Base-by-base conservation (phyloP, 2,797 vertebrate species). In the Eremophila alpestris region DNA sequence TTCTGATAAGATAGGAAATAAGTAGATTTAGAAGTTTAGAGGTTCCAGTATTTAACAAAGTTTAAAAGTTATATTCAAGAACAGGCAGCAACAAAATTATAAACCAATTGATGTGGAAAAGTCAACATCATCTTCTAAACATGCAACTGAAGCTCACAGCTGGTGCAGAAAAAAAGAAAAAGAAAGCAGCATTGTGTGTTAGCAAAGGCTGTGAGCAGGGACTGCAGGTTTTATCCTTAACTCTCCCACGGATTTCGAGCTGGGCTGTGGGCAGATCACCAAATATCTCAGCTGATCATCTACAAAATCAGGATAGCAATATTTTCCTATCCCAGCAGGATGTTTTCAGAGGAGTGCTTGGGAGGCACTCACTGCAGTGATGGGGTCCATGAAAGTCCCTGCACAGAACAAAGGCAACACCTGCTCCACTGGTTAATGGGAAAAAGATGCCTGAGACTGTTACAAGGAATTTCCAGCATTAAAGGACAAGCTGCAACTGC, bases 261-360 rank as follows among this genome's bases (percentile, higher is more conserved):
- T 59, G 0, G 0, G 62, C 87, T 83, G 73, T 49, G 87, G 94
- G 94, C 94, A 96, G 64, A 90, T 80, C 68, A 97, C 90, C 95
- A 97, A 95, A 68, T 94, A 77, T 93, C 92, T 95, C 95, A 96
- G 95, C 92, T 97, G 95, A 96, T 95, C 89, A 94, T 87, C 92
- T 81, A 87, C 79, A 96, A 38, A 95, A 85, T 87, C 83, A 94
- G 87, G 87, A 87, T 3, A 90, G 69, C 29, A 92, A 56, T 79
- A 90, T 91, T 91, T 91, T 94, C 92, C 89, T 65, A 64, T 73
- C 83, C 89, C 82, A 90, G 70, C 89, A 95, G 82, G 91, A 93
- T 84, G 92, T 95, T 91, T 94, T 94, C 69, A 84, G 70, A 46
- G 49, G 91, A 88, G 73, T 60, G 60, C 84, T 91, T 91, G 62